These are phyloP conservation scores for Thera obeliscata DNA, from an alignment of 2,888 invertebrate species.

Conservation along the genomic window DNA sequence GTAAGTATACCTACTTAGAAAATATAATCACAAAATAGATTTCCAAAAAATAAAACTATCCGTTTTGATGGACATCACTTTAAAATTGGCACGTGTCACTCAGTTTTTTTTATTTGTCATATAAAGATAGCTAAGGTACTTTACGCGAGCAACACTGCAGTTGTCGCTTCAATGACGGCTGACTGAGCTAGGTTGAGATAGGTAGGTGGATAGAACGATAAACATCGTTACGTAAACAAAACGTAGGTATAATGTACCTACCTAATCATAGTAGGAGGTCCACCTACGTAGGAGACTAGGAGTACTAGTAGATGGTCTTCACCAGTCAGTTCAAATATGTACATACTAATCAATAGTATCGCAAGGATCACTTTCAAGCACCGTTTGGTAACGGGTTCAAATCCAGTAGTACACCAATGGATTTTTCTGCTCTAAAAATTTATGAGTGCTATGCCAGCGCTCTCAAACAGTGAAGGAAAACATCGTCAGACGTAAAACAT, in stretches of 20 bases:
- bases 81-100: not conserved
- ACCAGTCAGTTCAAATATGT: too few relatives aligned
- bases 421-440: too few relatives aligned
- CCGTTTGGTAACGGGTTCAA: too few relatives aligned
- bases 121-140: not conserved
- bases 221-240: constrained; percentile 32
- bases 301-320: too few relatives aligned
- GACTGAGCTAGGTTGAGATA: constrained; percentile 42
- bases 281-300: not conserved
- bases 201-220: constrained; percentile 42
- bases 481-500: too few relatives aligned
- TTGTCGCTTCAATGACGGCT: constrained; percentile 48
- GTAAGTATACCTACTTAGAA: constrained; percentile 9
- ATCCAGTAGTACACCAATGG: too few relatives aligned
- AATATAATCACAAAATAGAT: constrained; percentile 15
- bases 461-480: too few relatives aligned
- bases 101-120: not conserved
- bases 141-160: constrained; percentile 42
- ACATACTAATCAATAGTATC: too few relatives aligned
- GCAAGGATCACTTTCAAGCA: too few relatives aligned
- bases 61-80: not conserved
- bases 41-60: constrained; percentile 1
- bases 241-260: constrained; percentile 18
- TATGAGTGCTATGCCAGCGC: too few relatives aligned
- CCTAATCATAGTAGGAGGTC: constrained; percentile 9